Evolutionary conservation across 2,888 invertebrate species (phyloP).

Genomic region (Thymelicus sylvestris): DNA sequence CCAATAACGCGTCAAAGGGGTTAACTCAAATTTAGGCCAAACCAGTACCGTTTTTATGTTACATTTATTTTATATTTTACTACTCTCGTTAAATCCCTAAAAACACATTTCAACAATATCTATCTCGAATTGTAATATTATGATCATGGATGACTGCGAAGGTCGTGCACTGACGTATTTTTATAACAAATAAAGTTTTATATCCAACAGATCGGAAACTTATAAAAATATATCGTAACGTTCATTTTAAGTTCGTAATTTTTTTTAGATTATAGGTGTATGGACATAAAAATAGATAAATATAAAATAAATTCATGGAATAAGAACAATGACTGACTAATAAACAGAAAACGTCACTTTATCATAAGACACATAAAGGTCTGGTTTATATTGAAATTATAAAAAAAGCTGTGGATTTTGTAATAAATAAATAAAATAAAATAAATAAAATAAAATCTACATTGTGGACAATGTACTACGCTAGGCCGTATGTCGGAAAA

Average conservation of each 20-base stretch:
- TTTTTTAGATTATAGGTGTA: conserved; percentile 7
- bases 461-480: too few species aligned
- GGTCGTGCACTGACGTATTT: conserved; percentile 66
- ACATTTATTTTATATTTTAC: conserved; percentile 41
- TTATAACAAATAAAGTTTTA: conserved; percentile 65
- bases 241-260: conserved; percentile 38
- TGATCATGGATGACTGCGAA: conserved; percentile 48
- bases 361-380: too few species aligned
- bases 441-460: too few species aligned
- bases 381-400: too few species aligned
- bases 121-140: conserved; percentile 47
- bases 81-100: conserved; percentile 40
- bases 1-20: conserved; percentile 1
- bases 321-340: too few species aligned
- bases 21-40: conserved; percentile 14
- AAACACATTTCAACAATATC: conserved; percentile 40
- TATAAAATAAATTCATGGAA: too few species aligned
- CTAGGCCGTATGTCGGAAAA: too few species aligned
- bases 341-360: too few species aligned
- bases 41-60: conserved; percentile 38
- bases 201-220: conserved; percentile 65
- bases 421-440: too few species aligned
- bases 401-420: too few species aligned
- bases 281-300: background rate
- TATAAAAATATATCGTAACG: conserved; percentile 61